phyloP scores from a whole-genome alignment of 92 coral and sea anemone species.

The Pocillopora meandrina region DNA sequence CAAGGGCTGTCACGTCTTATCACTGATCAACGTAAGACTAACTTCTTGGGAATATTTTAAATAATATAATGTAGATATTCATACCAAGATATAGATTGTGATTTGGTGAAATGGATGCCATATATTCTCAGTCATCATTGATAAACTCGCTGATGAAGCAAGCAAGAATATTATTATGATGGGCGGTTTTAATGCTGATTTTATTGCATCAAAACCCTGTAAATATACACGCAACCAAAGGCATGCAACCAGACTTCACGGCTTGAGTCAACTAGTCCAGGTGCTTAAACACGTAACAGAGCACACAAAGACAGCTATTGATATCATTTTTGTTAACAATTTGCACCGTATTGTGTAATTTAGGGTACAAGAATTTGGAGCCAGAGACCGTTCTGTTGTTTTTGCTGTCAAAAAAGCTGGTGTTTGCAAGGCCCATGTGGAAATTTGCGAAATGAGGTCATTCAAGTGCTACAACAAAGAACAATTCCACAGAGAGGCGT shows the following conservation, averaged over 20 bases:
- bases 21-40: no score
- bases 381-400: no score
- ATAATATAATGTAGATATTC: no score
- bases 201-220: background rate
- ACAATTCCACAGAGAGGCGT: slow-evolving; percentile 36
- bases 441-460: slow-evolving; percentile 46
- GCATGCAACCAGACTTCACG: no score
- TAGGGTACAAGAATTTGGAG: no score
- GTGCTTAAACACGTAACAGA: background rate
- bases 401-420: no score
- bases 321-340: background rate
- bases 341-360: background rate
- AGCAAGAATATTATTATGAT: background rate
- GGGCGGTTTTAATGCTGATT: background rate
- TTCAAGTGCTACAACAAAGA: slow-evolving; percentile 56
- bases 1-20: background rate
- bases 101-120: no score
- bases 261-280: no score
- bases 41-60: no score
- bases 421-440: slow-evolving; percentile 12
- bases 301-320: background rate
- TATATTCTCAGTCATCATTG: no score
- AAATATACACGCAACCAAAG: background rate
- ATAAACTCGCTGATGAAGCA: no score
- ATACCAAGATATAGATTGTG: no score